Conservation (phyloP, 2,888 invertebrate genomes). For the Hanleya hanleyi region DNA sequence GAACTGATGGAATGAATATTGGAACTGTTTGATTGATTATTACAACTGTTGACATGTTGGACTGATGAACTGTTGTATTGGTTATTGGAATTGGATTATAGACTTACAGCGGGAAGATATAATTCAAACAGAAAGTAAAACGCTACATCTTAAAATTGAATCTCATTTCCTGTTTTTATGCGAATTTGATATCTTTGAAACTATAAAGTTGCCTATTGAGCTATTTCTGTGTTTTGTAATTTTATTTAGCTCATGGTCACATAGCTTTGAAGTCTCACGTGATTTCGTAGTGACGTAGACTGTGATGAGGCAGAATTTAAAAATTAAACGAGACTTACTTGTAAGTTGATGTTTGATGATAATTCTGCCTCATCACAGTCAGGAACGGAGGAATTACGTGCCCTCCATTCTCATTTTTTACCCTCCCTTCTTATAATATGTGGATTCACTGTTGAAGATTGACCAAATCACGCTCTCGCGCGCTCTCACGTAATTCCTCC, state of each 20-base stretch:
- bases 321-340: background rate
- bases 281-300: background rate
- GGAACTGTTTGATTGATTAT: too few species aligned
- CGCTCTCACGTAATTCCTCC: background rate
- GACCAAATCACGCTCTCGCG: background rate
- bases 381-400: background rate
- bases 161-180: too few species aligned
- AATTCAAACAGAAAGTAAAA: too few species aligned
- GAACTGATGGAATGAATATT: too few species aligned
- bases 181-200: too few species aligned
- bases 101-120: too few species aligned
- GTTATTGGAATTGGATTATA: too few species aligned
- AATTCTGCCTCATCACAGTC: background rate
- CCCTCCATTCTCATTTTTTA: background rate
- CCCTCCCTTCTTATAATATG: background rate
- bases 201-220: too few species aligned
- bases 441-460: background rate
- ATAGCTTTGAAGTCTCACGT: background rate
- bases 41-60: too few species aligned
- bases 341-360: background rate
- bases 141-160: too few species aligned
- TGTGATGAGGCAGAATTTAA: background rate
- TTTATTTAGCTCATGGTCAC: background rate
- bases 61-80: too few species aligned
- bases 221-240: background rate